Conservation (phyloP, 2,113 vertebrate genomes). For the Calyptomena viridis region DNA sequence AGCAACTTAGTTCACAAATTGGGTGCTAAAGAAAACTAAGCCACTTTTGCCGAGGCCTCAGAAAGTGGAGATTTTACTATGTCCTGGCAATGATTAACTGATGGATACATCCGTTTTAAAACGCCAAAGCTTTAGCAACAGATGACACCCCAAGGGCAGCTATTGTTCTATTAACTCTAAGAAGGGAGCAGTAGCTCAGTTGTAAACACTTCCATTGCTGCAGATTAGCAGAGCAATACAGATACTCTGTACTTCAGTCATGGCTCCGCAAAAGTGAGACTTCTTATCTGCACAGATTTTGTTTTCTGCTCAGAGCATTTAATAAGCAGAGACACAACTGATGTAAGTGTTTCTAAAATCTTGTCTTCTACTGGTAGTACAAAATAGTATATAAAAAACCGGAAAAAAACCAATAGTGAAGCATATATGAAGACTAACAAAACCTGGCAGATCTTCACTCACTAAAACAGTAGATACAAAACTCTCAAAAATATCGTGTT, state of each 20-base stretch:
- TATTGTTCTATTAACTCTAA: slow-evolving; percentile 12
- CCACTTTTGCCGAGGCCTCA: not conserved
- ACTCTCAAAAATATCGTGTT: not conserved
- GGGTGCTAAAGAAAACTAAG: slow-evolving; percentile 8
- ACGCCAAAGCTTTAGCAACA: not conserved
- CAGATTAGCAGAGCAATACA: not conserved
- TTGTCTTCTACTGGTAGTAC: not conserved
- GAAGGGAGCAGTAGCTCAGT: not conserved
- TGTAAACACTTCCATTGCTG: not conserved
- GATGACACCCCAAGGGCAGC: not conserved
- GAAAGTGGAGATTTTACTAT: not conserved
- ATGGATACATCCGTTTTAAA: not conserved
- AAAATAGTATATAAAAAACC: not conserved
- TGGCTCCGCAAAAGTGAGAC: not conserved
- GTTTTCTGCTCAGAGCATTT: not conserved
- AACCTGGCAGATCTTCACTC: not conserved
- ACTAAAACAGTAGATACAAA: not conserved
- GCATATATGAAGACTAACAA: not conserved
- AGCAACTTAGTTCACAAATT: not conserved
- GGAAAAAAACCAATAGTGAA: not conserved
- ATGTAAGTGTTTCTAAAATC: not conserved
- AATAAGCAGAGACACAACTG: not conserved
- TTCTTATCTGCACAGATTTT: not conserved
- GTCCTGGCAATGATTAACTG: not conserved
- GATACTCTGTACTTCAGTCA: not conserved